A percentile compares a stretch with the other conserved stretches of the same genome.
Evolutionary conservation across 2,113 vertebrate species (phyloP).

Genomic region (Mohoua ochrocephala): DNA sequence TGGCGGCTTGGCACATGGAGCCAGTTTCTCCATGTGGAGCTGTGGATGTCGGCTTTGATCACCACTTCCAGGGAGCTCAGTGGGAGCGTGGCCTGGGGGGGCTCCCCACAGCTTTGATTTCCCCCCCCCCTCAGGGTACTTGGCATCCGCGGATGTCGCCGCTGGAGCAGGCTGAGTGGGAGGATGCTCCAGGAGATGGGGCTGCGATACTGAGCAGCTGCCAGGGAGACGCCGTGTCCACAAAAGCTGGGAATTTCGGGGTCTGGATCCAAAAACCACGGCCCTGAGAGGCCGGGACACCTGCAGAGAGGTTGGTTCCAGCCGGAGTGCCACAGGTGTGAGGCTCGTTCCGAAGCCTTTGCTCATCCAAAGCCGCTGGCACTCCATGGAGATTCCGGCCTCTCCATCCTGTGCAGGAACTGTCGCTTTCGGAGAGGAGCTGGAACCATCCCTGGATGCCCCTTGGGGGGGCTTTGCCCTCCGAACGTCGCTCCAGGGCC

Average conservation of each 20-base stretch:
- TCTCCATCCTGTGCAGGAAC: background rate
- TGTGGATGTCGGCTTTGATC: background rate
- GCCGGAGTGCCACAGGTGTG: background rate
- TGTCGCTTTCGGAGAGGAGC: background rate
- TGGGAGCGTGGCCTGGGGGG: background rate
- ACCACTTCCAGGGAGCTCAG: background rate
- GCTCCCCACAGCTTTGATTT: background rate
- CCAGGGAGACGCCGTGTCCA: rapidly evolving
- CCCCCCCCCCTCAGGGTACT: background rate
- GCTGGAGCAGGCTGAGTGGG: background rate
- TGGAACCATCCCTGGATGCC: background rate
- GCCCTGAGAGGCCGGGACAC: background rate
- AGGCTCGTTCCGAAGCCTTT: background rate
- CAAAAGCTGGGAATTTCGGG: background rate
- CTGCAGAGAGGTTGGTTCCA: rapidly evolving
- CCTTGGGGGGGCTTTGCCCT: background rate
- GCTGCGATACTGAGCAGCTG: background rate
- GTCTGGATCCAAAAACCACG: background rate
- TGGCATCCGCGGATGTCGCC: background rate
- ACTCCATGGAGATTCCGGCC: background rate
- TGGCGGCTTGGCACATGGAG: background rate
- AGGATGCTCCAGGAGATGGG: background rate
- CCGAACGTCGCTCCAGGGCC: background rate
- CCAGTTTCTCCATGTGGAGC: background rate
- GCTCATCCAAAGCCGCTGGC: background rate